phyloP scores from a whole-genome alignment of 2,797 vertebrate genomes.

The Thunnus albacares region DNA sequence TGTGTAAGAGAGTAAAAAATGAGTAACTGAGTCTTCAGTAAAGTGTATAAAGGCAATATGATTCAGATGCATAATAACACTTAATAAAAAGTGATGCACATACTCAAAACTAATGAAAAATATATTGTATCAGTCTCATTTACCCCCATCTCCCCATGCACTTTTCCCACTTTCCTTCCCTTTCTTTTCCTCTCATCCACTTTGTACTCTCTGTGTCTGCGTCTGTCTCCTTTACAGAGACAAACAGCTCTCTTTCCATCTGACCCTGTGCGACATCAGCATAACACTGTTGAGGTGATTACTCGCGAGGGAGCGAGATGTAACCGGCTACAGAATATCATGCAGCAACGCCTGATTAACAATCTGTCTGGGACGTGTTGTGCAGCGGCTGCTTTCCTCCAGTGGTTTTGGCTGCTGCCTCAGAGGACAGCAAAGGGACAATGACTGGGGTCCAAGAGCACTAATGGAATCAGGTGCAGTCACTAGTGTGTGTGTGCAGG shows the following conservation, averaged over 20 bases:
- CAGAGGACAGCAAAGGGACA: constrained; percentile 66
- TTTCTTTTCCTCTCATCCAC: background rate
- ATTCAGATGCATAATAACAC: constrained; percentile 19
- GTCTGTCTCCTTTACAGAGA: constrained; percentile 33
- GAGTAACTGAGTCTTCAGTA: constrained; percentile 9
- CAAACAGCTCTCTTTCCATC: constrained; percentile 58
- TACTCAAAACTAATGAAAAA: constrained; percentile 18
- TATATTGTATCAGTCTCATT: background rate
- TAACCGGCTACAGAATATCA: constrained; percentile 68
- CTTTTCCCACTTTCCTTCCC: background rate
- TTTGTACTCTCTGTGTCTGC: background rate
- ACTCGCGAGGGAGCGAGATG: constrained; percentile 61
- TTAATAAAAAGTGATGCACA: constrained; percentile 9
- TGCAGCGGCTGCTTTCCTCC: constrained; percentile 57
- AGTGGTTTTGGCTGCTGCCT: constrained; percentile 65
- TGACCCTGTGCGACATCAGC: constrained; percentile 66
- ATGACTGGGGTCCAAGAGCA: constrained; percentile 66
- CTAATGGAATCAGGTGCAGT: constrained; percentile 66
- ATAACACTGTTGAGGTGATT: constrained; percentile 71
- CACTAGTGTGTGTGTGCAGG: background rate
- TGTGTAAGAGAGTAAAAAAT: constrained; percentile 12
- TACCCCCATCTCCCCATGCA: background rate
- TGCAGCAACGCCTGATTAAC: constrained; percentile 72
- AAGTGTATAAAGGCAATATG: constrained; percentile 33
- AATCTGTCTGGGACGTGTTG: constrained; percentile 70